Evolutionary conservation across 2,888 invertebrate genomes (phyloP).

Genomic region (Andrena flavipes): DNA sequence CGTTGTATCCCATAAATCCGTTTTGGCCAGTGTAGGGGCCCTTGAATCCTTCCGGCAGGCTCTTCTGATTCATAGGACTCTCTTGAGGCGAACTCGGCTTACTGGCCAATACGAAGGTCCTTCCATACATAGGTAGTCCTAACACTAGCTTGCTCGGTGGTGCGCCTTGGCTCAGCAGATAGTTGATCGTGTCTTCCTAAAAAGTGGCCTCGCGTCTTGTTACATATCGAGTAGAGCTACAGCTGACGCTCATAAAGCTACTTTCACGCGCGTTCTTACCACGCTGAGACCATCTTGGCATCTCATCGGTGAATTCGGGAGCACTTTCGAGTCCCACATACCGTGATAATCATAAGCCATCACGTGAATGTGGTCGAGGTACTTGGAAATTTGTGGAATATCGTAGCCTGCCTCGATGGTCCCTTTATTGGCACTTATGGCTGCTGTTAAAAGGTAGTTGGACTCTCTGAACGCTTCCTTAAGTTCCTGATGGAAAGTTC

Average conservation of each 20-base stretch:
- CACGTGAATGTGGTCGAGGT: conserved; percentile 90
- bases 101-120: conserved; percentile 89
- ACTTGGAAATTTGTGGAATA: conserved; percentile 87
- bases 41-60: conserved; percentile 88
- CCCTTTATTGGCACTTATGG: conserved; percentile 91
- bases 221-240: not conserved
- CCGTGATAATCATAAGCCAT: conserved; percentile 97
- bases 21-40: conserved; percentile 92
- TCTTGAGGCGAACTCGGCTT: conserved; percentile 65
- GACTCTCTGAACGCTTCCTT: conserved; percentile 89
- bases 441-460: conserved; percentile 91
- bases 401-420: conserved; percentile 93
- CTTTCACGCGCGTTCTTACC: conserved; percentile 85
- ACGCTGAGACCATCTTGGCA: conserved; percentile 88
- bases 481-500: conserved; percentile 87
- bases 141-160: conserved; percentile 91
- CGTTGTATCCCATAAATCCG: conserved; percentile 95
- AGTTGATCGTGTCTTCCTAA: conserved; percentile 91
- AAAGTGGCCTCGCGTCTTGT: not conserved
- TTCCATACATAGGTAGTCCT: conserved; percentile 93
- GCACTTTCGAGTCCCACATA: conserved; percentile 91
- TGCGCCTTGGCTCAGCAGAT: conserved; percentile 91
- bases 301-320: conserved; percentile 92
- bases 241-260: not conserved
- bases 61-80: conserved; percentile 86